Evolutionary conservation across 2,797 vertebrate species (phyloP).

Genomic region (Coluber constrictor): DNA sequence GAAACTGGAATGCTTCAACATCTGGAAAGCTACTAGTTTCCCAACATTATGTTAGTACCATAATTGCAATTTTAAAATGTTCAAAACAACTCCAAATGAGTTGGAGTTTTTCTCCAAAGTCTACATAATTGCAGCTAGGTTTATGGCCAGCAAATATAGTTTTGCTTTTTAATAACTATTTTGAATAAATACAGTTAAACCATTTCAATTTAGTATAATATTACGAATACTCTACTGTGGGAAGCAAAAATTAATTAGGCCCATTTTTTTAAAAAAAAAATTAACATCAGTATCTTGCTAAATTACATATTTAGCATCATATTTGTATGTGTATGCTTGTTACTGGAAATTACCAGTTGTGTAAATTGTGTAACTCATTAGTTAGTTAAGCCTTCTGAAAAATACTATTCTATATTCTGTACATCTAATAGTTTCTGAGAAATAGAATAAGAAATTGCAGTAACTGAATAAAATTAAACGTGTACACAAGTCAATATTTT

Average conservation of each 20-base stretch:
- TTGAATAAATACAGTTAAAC: background rate
- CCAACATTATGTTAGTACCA: background rate
- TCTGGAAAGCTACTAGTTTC: background rate
- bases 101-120: background rate
- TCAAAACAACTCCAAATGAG: background rate
- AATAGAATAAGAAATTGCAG: conserved; percentile 17
- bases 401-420: background rate
- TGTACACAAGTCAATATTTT: conserved; percentile 39
- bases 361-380: conserved; percentile 12
- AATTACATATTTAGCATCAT: background rate
- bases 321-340: background rate
- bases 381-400: background rate
- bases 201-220: background rate
- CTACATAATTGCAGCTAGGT: background rate
- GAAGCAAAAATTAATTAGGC: background rate
- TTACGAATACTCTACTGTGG: background rate
- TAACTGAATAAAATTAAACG: conserved; percentile 42
- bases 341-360: background rate
- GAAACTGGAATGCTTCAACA: background rate
- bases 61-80: background rate
- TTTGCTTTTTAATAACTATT: background rate
- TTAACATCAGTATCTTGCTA: background rate
- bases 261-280: background rate
- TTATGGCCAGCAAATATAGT: background rate
- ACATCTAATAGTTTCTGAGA: background rate